phyloP scores from a whole-genome alignment of 2,797 vertebrate genomes.

The Spatula clypeata region DNA sequence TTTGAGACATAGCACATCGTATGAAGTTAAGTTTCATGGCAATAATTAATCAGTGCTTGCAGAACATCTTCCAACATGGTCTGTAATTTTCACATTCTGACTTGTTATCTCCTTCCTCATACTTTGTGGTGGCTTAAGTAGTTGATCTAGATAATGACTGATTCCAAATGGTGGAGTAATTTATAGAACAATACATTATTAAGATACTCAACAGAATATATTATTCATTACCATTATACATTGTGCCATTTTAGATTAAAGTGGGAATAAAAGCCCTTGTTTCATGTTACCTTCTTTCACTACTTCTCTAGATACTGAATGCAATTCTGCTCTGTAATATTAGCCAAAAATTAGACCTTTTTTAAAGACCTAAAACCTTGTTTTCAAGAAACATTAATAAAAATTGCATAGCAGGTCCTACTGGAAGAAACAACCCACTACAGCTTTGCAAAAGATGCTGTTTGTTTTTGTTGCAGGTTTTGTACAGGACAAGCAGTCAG shows the following conservation, averaged over 20 bases:
- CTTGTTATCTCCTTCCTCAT: neutral
- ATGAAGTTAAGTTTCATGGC: neutral
- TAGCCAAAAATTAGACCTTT: neutral
- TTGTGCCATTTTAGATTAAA: neutral
- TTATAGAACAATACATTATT: neutral
- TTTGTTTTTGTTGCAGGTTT: slow-evolving; percentile 82
- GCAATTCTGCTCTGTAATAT: neutral
- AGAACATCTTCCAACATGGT: neutral
- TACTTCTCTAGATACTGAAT: neutral
- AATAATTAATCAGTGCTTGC: neutral
- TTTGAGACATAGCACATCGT: neutral
- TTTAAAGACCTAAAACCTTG: fast-evolving
- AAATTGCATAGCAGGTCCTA: neutral
- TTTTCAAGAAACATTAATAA: neutral
- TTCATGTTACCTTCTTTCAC: neutral
- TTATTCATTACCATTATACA: neutral
- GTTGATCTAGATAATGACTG: neutral
- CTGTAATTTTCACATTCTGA: neutral
- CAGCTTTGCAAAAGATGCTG: neutral
- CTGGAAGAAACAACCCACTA: neutral
- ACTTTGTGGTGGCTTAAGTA: neutral
- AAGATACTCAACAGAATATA: neutral
- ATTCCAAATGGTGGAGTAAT: neutral
- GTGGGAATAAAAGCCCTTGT: neutral
- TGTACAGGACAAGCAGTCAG: slow-evolving; percentile 90